These are phyloP conservation scores for Cinclus mexicanus DNA, from an alignment of 2,113 vertebrate species.

Conservation along the genomic window DNA sequence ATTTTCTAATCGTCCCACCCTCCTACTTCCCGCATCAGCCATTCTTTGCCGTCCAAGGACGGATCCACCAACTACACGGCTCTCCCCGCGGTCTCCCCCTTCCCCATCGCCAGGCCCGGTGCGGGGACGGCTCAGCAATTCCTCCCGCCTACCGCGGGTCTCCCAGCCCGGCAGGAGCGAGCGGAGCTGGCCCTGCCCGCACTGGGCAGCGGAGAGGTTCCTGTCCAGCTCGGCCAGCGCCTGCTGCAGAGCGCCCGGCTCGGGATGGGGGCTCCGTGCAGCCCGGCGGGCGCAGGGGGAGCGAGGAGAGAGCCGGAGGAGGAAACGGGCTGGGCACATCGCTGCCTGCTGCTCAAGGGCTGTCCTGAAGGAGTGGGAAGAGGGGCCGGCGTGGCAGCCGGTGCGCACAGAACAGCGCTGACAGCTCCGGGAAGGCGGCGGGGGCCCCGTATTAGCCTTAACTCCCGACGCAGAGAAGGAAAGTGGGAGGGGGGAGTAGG, in stretches of 20 bases:
- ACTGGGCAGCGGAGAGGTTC: not conserved
- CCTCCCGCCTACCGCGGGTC: not conserved
- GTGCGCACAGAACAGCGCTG: not conserved
- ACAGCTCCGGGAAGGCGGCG: not conserved
- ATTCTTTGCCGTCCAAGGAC: not conserved
- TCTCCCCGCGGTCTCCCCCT: not conserved
- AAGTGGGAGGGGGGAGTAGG: not conserved
- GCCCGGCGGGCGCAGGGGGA: not conserved
- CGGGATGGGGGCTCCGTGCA: not conserved
- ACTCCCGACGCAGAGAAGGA: not conserved
- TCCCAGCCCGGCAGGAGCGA: not conserved
- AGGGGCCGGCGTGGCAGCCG: not conserved
- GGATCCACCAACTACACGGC: not conserved
- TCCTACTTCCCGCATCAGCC: not conserved
- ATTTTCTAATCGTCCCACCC: not conserved
- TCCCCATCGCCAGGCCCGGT: not conserved
- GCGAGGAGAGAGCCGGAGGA: not conserved
- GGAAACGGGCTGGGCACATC: not conserved
- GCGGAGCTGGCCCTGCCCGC: not conserved
- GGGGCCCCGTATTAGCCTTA: not conserved
- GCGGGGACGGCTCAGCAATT: not conserved
- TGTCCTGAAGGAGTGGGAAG: not conserved
- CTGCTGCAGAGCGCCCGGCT: not conserved
- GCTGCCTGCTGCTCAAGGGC: not conserved
- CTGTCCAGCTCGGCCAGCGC: not conserved